These are phyloP conservation scores for Tympanoctomys barrerae DNA, from an alignment of 2,797 vertebrate genomes.

Conservation along the genomic window DNA sequence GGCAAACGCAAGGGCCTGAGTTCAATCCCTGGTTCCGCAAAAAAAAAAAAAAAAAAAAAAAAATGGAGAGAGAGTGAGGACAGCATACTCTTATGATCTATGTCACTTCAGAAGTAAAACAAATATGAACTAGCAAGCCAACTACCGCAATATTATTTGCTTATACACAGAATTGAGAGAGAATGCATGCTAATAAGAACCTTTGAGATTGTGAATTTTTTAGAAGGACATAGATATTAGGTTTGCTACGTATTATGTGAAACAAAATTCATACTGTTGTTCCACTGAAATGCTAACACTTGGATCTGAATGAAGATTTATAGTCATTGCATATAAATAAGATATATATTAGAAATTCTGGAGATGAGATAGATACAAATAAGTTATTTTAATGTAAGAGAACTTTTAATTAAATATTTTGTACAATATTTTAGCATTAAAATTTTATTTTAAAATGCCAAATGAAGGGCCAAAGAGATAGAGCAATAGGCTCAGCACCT, in stretches of 20 bases:
- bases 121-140: conserved; percentile 31
- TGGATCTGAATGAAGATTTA: conserved; percentile 58
- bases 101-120: conserved; percentile 38
- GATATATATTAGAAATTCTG: conserved; percentile 44
- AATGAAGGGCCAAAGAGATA: background rate
- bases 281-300: conserved; percentile 36
- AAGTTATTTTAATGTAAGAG: background rate
- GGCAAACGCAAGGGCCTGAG: no score
- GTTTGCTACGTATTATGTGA: conserved; percentile 55
- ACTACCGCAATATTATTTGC: conserved; percentile 33
- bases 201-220: conserved; percentile 44
- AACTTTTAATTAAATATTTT: conserved; percentile 29
- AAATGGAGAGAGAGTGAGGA: background rate
- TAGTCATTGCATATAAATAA: conserved; percentile 35
- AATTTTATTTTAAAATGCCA: background rate
- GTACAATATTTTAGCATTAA: conserved; percentile 37
- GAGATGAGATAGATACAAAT: background rate
- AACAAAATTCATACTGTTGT: conserved; percentile 46
- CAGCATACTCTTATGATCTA: background rate
- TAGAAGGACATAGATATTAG: conserved; percentile 66
- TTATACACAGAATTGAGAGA: conserved; percentile 27
- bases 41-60: no score
- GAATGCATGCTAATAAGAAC: conserved; percentile 25
- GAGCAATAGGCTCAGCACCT: no score
- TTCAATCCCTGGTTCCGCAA: no score